These are phyloP conservation scores for Dipodomys spectabilis DNA, from an alignment of 2,113 vertebrate genomes.

Conservation along the genomic window DNA sequence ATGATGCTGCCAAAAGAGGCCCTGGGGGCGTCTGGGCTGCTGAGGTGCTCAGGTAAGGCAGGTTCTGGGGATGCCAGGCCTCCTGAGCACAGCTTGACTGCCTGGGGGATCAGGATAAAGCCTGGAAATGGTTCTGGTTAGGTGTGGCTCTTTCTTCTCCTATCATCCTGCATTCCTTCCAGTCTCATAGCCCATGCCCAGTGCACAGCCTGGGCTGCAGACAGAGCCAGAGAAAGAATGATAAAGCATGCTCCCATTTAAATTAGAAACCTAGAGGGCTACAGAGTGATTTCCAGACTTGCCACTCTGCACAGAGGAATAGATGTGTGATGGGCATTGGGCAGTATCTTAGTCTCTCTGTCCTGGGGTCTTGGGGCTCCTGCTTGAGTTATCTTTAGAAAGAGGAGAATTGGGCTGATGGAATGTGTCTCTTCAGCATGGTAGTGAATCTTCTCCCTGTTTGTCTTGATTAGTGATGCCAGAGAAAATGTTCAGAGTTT, in stretches of 20 bases:
- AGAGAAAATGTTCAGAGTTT: background rate
- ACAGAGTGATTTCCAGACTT: background rate
- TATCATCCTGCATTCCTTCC: too few relatives aligned
- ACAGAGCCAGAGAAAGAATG: background rate
- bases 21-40: constrained; percentile 11
- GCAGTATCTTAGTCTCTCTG: background rate
- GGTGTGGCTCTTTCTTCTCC: too few relatives aligned
- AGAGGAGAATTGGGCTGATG: too few relatives aligned
- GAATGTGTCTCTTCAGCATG: fast-evolving
- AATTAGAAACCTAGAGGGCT: background rate
- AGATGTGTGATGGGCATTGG: background rate
- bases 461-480: background rate
- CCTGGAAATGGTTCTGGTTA: background rate
- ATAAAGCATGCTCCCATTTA: too few relatives aligned
- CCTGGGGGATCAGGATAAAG: too few relatives aligned
- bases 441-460: background rate
- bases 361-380: background rate
- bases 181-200: too few relatives aligned
- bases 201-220: background rate
- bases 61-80: background rate
- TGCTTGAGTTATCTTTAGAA: background rate
- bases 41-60: background rate
- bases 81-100: too few relatives aligned
- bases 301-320: background rate
- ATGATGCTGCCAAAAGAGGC: constrained; percentile 35